Evolutionary conservation across 1,140 invertebrate species (phyloP), one percentile per base, ranked within the genome.

Genomic region (Cephus cinctus): DNA sequence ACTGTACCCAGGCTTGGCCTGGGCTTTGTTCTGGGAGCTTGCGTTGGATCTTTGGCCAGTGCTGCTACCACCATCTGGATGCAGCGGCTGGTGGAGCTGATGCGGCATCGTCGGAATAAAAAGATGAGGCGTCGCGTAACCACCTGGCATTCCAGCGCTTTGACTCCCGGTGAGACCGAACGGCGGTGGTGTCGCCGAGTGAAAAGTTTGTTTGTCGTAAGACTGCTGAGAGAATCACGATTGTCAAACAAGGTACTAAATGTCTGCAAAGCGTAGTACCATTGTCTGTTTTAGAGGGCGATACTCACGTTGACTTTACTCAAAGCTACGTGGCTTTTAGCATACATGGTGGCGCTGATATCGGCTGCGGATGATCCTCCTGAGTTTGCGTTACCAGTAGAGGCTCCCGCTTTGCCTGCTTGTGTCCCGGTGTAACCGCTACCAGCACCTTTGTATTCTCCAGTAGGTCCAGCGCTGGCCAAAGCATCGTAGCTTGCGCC

Each of bases 161-260:
- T 88, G 87, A 52, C 80, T 87, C 30, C 85, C 85, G 21, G 85
- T 79, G 56, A 90, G 70, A 47, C 84, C 85, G 69, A 90, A 91
- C 22, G 89, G 88, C 20, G 88, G 89, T 18, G 89, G 89, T 25
- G 89, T 91, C 42, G 85, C 87, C 36, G 87, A 88, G 70, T 90
- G 88, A 76, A 90, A 90, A 61, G 84, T 86, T 69, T 88, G 86
- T 76, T 92, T 92, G 50, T 92, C 89, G 69, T 90, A 91, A 2
- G 87, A 88, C 88, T 92, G 70, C 14, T 80, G 76, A 52, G 59
- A 57, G 9, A 30, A 9, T 30, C 27, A 9, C 27, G 25, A 30
- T 30, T 3, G 4, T 30, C 27, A 11, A 11, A 11, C 27, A 2
- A 30, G 1, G 38, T 36, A 48, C n/a, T n/a, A n/a, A n/a, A n/a